Percentiles rank a stretch among this genome's conserved stretches.
These are phyloP conservation scores for Pygoscelis antarcticus DNA, from an alignment of 2,113 vertebrate genomes.

Conservation along the genomic window DNA sequence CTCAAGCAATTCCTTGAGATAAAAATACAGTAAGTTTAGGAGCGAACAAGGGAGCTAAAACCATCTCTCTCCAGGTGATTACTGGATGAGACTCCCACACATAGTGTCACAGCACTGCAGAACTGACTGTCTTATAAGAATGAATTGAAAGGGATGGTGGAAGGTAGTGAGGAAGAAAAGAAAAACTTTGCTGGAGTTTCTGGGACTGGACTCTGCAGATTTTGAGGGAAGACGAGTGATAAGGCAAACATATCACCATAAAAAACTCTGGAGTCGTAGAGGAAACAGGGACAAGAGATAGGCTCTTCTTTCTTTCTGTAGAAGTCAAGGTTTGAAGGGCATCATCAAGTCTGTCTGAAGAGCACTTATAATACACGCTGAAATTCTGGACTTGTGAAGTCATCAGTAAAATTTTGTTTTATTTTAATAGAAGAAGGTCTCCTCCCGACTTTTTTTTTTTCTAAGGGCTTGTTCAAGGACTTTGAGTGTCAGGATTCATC, in stretches of 20 bases:
- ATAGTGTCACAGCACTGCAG: background rate
- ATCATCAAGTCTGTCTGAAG: background rate
- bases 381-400: background rate
- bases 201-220: background rate
- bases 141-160: background rate
- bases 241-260: background rate
- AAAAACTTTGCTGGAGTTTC: background rate
- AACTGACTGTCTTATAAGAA: background rate
- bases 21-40: background rate
- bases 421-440: background rate
- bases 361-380: rapidly evolving
- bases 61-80: background rate
- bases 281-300: background rate
- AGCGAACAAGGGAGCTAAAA: background rate
- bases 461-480: background rate
- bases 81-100: background rate
- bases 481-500: background rate
- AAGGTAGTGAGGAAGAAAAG: background rate
- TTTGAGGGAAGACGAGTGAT: background rate
- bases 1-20: background rate
- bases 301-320: background rate
- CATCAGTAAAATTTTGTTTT: background rate
- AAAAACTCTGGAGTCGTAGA: background rate
- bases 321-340: background rate
- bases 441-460: background rate